phyloP scores from a whole-genome alignment of 2,797 vertebrate species.

The Sciurus carolinensis region DNA sequence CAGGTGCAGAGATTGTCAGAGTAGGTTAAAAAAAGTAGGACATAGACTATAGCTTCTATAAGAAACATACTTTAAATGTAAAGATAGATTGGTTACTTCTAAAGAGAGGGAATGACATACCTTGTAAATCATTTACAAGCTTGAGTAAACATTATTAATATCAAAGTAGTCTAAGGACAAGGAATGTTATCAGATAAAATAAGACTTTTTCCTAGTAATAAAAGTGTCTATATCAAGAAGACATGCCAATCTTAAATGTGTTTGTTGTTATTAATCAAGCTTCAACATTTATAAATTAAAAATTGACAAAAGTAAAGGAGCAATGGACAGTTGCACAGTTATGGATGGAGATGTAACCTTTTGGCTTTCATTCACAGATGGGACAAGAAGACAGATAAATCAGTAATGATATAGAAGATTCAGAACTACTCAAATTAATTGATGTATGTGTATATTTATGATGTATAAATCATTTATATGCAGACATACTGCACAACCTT shows the following conservation, averaged over 20 bases:
- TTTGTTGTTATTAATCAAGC: no score
- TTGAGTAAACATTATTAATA: neutral
- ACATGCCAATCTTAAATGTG: neutral
- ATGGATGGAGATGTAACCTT: neutral
- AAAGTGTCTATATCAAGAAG: neutral
- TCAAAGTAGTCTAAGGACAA: neutral
- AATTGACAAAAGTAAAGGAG: neutral
- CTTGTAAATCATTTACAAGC: neutral
- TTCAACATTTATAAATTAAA: neutral
- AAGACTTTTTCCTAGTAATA: neutral
- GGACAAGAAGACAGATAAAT: neutral
- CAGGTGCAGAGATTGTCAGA: neutral
- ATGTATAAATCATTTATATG: neutral
- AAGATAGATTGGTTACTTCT: neutral
- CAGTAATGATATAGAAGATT: neutral
- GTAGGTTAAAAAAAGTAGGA: neutral
- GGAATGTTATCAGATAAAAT: neutral
- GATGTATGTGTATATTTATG: no score
- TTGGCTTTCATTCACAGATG: neutral
- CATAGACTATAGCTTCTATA: neutral
- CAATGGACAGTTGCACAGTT: neutral
- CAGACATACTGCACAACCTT: no score
- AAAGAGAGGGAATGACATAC: neutral
- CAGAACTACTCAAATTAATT: neutral
- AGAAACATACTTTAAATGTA: neutral